Conservation (phyloP, 1,140 invertebrate species). For the Sinonovacula constricta region DNA sequence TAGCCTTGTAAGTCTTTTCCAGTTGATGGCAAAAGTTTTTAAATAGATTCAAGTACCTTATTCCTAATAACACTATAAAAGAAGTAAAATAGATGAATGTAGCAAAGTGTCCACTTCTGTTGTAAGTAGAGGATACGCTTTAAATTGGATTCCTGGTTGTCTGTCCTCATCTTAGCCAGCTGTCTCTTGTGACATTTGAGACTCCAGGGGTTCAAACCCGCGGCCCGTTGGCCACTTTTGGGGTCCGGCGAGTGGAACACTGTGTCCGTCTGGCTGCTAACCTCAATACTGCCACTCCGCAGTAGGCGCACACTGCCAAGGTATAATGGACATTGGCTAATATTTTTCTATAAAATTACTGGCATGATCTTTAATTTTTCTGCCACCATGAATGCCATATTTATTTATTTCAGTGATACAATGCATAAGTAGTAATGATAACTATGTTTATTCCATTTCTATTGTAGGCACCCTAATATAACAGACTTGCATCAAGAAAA, state of each 20-base stretch:
- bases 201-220: slow-evolving; percentile 81
- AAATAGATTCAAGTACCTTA: too few relatives aligned
- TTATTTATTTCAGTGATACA: not conserved
- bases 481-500: too few relatives aligned
- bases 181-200: slow-evolving; percentile 81
- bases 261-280: slow-evolving; percentile 77
- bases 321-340: not conserved
- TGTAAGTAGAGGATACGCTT: slow-evolving; percentile 66
- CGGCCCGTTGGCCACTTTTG: slow-evolving; percentile 54
- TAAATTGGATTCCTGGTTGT: slow-evolving; percentile 80
- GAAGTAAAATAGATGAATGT: too few relatives aligned
- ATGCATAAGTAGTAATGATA: too few relatives aligned
- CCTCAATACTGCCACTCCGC: slow-evolving; percentile 69
- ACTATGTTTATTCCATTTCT: too few relatives aligned
- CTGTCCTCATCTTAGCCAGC: slow-evolving; percentile 81
- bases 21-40: too few relatives aligned
- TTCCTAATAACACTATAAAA: too few relatives aligned
- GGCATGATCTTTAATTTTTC: not conserved
- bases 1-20: too few relatives aligned
- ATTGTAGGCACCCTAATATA: too few relatives aligned
- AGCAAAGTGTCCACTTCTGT: too few relatives aligned
- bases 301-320: slow-evolving; percentile 59
- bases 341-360: not conserved
- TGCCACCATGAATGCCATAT: not conserved
- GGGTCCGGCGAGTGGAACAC: slow-evolving; percentile 70